These are phyloP conservation scores for Oscheius sp. DNA, from an alignment of 2,888 invertebrate species.

Conservation along the genomic window DNA sequence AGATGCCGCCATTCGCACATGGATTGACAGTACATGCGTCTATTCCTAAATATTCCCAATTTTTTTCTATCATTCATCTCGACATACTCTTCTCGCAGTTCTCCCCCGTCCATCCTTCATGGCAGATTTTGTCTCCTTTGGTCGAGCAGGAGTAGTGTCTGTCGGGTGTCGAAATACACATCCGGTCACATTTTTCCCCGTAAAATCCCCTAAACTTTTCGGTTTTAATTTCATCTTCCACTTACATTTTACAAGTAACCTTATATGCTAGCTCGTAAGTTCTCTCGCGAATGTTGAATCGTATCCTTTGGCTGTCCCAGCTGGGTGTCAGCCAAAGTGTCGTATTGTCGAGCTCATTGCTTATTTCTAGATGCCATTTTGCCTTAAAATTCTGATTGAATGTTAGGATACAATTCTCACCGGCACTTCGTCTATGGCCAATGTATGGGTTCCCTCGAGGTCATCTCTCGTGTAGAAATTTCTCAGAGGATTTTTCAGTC, in stretches of 20 bases:
- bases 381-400: neutral
- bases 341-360: constrained; percentile 3
- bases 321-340: neutral
- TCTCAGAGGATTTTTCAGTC: neutral
- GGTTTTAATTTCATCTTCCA: neutral
- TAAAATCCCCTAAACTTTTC: neutral
- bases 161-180: neutral
- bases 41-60: neutral
- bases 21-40: neutral
- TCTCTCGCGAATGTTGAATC: constrained; percentile 4
- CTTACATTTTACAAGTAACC: constrained; percentile 9
- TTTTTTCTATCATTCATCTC: neutral
- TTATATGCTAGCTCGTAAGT: constrained; percentile 1
- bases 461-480: neutral
- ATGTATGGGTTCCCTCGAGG: neutral
- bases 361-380: neutral
- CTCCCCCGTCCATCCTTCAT: constrained; percentile 12
- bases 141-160: constrained; percentile 1
- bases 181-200: neutral
- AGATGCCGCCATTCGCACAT: constrained; percentile 3
- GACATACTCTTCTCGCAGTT: neutral
- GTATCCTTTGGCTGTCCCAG: neutral
- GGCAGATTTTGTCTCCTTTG: constrained; percentile 13
- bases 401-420: neutral
- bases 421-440: constrained; percentile 12